Conservation (phyloP, 2,888 invertebrate genomes). For the Polymixis flavicincta region DNA sequence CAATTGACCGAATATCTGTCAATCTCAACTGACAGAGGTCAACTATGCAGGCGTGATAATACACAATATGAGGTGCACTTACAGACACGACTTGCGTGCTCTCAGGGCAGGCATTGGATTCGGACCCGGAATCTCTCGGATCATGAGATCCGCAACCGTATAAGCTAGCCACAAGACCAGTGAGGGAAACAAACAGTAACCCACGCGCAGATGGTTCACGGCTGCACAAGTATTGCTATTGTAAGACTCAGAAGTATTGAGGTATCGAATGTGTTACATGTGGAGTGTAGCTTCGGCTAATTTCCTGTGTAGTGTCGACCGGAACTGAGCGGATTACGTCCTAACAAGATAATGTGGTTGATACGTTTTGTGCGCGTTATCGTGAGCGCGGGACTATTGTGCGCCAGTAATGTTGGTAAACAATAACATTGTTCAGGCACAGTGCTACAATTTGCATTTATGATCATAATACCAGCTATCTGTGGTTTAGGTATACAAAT, state of each 20-base stretch:
- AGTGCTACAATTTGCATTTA: constrained; percentile 6
- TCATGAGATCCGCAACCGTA: not conserved
- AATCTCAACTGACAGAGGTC: not conserved
- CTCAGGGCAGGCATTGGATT: not conserved
- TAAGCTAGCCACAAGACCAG: not conserved
- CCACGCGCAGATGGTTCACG: constrained; percentile 5
- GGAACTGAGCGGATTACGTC: constrained; percentile 43
- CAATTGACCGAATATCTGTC: too few relatives aligned
- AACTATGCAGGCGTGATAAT: not conserved
- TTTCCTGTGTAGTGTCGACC: not conserved
- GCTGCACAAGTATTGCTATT: not conserved
- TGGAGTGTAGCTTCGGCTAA: not conserved
- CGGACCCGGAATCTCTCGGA: not conserved
- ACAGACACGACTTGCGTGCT: constrained; percentile 1
- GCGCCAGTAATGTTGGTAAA: constrained; percentile 24
- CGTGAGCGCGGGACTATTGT: constrained; percentile 4
- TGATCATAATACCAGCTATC: not conserved
- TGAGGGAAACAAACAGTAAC: not conserved
- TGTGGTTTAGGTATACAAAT: too few relatives aligned
- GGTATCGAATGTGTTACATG: constrained; percentile 1
- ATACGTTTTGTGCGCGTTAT: constrained; percentile 1
- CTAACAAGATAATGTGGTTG: constrained; percentile 50
- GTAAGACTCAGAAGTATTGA: not conserved
- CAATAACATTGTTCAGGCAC: constrained; percentile 35
- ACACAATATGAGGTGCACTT: not conserved